These are phyloP conservation scores for Limnephilus rhombicus DNA, from an alignment of 2,888 invertebrate species.

Conservation along the genomic window DNA sequence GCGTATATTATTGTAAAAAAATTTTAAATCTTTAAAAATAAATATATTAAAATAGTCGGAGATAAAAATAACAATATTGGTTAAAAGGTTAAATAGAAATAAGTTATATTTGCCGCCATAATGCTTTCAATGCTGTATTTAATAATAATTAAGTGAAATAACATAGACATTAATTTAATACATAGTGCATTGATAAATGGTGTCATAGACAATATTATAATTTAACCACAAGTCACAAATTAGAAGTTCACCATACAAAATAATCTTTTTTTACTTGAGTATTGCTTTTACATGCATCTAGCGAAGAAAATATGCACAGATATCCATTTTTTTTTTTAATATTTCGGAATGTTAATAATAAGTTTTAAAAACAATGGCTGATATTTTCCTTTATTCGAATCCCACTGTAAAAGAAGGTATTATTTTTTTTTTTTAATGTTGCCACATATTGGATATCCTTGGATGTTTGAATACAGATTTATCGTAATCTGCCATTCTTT, in stretches of 20 bases:
- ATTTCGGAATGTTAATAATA: background rate
- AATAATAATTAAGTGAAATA: background rate
- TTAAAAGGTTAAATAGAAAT: background rate
- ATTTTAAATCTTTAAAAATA: background rate
- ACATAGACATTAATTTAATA: background rate
- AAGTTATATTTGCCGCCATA: background rate
- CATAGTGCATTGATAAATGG: conserved; percentile 11
- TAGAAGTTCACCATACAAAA: background rate
- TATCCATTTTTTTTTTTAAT: background rate
- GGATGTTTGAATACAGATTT: conserved; percentile 9
- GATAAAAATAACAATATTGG: background rate
- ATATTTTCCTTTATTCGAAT: background rate
- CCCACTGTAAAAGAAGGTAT: background rate
- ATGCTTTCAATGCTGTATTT: background rate
- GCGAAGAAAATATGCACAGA: conserved; percentile 27
- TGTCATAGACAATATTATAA: background rate
- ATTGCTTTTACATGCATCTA: conserved; percentile 15
- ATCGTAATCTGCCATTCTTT: background rate
- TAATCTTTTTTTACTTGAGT: background rate
- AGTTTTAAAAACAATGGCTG: background rate
- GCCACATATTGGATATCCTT: conserved; percentile 22
- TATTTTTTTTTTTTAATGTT: background rate
- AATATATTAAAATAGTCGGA: conserved; percentile 5
- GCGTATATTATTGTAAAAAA: background rate
- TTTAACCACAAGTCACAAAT: conserved; percentile 1